Percentiles rank a stretch among this genome's conserved stretches.
These are phyloP conservation scores for Colaptes auratus DNA, from an alignment of 2,113 vertebrate species.

Conservation along the genomic window DNA sequence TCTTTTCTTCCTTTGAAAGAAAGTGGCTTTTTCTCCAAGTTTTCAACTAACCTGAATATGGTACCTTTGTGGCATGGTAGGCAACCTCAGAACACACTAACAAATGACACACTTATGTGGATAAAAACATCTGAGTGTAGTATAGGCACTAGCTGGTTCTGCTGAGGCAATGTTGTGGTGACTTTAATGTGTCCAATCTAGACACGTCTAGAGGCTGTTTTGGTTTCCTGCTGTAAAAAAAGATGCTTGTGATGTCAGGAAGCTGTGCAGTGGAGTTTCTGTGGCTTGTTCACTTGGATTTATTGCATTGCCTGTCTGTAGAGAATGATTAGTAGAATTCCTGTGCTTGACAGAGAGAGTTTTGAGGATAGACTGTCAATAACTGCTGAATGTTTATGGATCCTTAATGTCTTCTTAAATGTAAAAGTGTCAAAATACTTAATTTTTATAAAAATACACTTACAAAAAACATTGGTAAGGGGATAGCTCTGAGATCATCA, in stretches of 20 bases:
- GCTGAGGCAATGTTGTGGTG: background rate
- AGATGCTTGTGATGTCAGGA: background rate
- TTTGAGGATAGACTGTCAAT: conserved; percentile 22
- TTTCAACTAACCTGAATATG: background rate
- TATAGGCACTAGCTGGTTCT: background rate
- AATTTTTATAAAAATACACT: background rate
- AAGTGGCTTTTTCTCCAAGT: background rate
- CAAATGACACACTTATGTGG: background rate
- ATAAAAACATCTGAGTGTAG: background rate
- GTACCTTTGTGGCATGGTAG: background rate
- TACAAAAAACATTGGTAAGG: background rate
- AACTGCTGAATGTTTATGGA: background rate
- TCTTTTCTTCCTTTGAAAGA: background rate
- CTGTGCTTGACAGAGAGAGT: background rate
- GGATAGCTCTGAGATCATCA: background rate
- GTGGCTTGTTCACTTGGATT: background rate
- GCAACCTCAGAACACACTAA: background rate
- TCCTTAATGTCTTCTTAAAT: background rate
- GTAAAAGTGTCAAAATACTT: background rate
- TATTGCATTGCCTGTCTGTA: background rate
- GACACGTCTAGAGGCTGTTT: background rate
- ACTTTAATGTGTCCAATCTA: background rate
- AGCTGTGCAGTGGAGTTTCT: background rate
- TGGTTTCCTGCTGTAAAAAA: background rate
- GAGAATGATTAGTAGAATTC: background rate